Percentiles rank a stretch among this genome's conserved stretches.
Conservation (phyloP, 2,113 vertebrate species). For the Laticauda colubrina region DNA sequence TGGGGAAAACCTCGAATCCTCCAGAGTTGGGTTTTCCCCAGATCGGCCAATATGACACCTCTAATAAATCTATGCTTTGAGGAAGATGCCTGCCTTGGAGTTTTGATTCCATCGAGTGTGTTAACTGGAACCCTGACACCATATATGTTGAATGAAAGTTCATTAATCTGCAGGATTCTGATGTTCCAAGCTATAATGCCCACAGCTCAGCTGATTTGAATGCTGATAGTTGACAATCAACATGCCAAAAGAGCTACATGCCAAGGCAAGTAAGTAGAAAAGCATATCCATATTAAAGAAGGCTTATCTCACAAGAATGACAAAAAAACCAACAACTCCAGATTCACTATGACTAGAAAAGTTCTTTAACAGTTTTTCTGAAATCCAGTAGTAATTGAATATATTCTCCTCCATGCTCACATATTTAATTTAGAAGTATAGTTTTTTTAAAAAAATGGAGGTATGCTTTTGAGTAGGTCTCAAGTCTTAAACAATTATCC, state of each 20-base stretch:
- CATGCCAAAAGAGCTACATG: not conserved
- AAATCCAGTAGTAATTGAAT: not conserved
- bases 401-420: not conserved
- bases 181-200: not conserved
- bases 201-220: not conserved
- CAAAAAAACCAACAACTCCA: not conserved
- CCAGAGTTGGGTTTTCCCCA: too few relatives aligned
- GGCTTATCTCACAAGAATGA: not conserved
- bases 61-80: too few relatives aligned
- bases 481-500: too few relatives aligned
- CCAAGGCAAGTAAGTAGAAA: not conserved
- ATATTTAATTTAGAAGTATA: not conserved
- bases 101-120: too few relatives aligned
- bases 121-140: too few relatives aligned
- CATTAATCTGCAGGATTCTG: not conserved
- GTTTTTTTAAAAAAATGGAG: not conserved
- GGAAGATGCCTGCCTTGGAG: too few relatives aligned
- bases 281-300: not conserved
- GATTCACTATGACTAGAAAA: not conserved
- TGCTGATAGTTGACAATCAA: not conserved
- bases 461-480: not conserved
- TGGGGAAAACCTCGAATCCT: too few relatives aligned
- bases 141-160: not conserved
- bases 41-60: too few relatives aligned
- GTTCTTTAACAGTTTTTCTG: not conserved